Conservation (phyloP, 2,888 invertebrate genomes). For the Disparrhopalites patrizii region DNA sequence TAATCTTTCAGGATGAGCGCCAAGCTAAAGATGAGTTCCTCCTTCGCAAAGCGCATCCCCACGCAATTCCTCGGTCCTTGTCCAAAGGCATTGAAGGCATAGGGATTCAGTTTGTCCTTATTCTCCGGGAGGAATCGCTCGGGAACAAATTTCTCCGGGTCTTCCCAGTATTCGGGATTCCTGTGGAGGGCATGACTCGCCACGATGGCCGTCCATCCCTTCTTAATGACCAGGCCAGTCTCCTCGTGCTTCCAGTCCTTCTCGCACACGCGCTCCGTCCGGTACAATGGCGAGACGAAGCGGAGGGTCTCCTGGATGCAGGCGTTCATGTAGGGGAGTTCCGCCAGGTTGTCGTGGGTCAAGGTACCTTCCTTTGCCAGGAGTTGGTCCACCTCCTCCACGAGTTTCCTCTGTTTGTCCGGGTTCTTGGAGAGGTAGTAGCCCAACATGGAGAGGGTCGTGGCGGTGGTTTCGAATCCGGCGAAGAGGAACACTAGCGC, state of each 20-base stretch:
- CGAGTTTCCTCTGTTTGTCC: slow-evolving; percentile 32
- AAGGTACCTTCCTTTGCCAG: slow-evolving; percentile 36
- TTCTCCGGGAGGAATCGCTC: slow-evolving; percentile 42
- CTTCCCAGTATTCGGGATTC: slow-evolving; percentile 32
- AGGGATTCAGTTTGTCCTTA: slow-evolving; percentile 38
- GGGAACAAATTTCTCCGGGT: slow-evolving; percentile 37
- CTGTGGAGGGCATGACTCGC: slow-evolving; percentile 39
- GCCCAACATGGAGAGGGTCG: slow-evolving; percentile 29
- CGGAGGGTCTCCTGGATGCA: slow-evolving; percentile 38
- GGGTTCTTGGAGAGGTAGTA: slow-evolving; percentile 33
- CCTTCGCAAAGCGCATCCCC: slow-evolving; percentile 23
- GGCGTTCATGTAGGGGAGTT: slow-evolving; percentile 38
- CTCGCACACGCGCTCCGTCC: slow-evolving; percentile 40
- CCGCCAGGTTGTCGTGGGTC: slow-evolving; percentile 36
- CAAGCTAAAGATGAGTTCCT: slow-evolving; percentile 8
- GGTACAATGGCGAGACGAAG: slow-evolving; percentile 36
- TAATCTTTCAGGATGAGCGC: slow-evolving; percentile 13
- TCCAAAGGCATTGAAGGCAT: slow-evolving; percentile 27
- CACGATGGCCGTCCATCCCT: slow-evolving; percentile 34
- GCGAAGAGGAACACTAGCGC: slow-evolving; percentile 40
- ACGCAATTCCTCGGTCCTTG: slow-evolving; percentile 30
- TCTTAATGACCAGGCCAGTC: slow-evolving; percentile 34
- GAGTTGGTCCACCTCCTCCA: slow-evolving; percentile 37
- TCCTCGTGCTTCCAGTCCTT: slow-evolving; percentile 43
- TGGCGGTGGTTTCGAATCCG: slow-evolving; percentile 41